phyloP scores from a whole-genome alignment of 2,113 vertebrate species.

The Ictidomys tridecemlineatus region DNA sequence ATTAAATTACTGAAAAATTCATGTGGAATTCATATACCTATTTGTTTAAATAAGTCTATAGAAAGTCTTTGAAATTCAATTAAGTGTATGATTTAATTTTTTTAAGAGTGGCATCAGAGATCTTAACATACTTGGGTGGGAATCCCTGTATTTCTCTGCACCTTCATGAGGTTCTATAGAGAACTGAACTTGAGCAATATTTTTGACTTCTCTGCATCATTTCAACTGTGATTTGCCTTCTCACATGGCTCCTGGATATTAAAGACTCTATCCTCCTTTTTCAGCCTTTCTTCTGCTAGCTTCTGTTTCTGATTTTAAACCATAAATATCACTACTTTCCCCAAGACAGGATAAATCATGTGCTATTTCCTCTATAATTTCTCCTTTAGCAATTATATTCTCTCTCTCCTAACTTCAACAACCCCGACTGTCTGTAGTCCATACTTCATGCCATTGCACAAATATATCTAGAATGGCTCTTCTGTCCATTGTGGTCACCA shows the following conservation, averaged over 20 bases:
- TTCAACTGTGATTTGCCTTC: background rate
- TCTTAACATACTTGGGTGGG: background rate
- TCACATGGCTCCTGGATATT: background rate
- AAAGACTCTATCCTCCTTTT: slow-evolving; percentile 13
- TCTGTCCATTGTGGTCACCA: background rate
- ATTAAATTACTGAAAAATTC: background rate
- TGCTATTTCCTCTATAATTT: background rate
- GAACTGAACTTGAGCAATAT: background rate
- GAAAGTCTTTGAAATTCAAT: background rate
- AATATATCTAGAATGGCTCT: background rate
- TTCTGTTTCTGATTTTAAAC: background rate
- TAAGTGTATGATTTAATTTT: background rate
- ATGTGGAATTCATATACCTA: background rate
- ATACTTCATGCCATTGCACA: background rate
- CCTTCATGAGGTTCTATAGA: background rate
- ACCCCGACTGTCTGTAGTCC: background rate
- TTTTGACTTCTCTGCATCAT: background rate
- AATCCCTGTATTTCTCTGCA: background rate
- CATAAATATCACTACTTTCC: background rate
- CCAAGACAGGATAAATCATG: background rate
- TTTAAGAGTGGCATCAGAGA: background rate
- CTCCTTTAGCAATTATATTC: background rate
- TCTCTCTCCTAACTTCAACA: background rate
- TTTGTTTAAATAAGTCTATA: background rate
- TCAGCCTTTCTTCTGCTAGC: background rate